Base-by-base conservation (phyloP, 2,888 invertebrate genomes). In the Ptychoptera albimana region DNA sequence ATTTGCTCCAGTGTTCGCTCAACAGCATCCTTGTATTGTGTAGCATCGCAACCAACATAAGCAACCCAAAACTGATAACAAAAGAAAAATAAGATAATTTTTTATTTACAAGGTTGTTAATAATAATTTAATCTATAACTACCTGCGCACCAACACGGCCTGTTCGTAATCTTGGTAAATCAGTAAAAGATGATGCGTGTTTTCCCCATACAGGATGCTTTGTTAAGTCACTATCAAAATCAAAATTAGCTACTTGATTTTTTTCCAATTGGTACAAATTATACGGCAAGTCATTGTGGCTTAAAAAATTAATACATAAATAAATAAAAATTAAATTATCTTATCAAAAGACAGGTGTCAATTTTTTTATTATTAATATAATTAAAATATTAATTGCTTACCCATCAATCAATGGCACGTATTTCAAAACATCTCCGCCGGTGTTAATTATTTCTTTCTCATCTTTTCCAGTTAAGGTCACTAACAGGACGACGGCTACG, bases 121-220 rank as follows among this genome's bases (percentile, higher is more conserved):
- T 7, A 32, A 32, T 11, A 32, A 7, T 32, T 11, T 32, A 32
- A 7, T 11, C 6, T 3, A 32, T 30, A 30, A 7, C 58, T 58
- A 70, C 70, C 59, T 74, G 74, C 9, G 69, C 74, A 10, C 71
- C 73, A 2, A 75, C 57, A 60, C 66, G 68, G 42, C 75, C 75
- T 48, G 60, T 46, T 37, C 54, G 53, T 29, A 75, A 53, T 44
- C 73, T 56, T 0, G 67, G 67, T 13, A 75, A 62, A 57, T 75
- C 75, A 2, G 75, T 75, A 50, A 63, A 67, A 45, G 67, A 68
- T 5, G 52, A 50, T 1, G 45, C 50, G 5, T 48, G 35, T 10
- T 13, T 49, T n/a, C 67, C 66, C 64, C 68, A 73, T 42, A 55
- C 49, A 2, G 54, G 49, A 51, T 70, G 61, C 2, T 59, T 46